Base-by-base conservation (phyloP, 2,888 invertebrate genomes). In the Hirtodrosophila trivittata region DNA sequence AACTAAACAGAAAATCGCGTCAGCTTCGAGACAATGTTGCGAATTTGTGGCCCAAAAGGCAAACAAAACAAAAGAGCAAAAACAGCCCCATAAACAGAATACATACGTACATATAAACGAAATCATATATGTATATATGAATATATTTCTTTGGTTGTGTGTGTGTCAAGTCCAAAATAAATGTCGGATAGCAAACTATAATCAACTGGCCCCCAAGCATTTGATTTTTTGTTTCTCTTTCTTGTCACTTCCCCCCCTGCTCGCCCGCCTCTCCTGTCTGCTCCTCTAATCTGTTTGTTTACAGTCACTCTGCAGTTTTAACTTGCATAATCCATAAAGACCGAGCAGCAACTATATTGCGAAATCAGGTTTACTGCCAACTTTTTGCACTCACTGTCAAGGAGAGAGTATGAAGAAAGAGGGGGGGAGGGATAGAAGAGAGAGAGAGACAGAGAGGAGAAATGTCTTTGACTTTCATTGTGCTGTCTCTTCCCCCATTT, bases 321-420 rank as follows among this genome's bases (percentile, higher is more conserved):
- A 18, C 80, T 84, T 81, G 82, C 85, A 77, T 81, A 85, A 81
- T 75, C 51, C 32, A 21, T 39, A 42, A 64, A 66, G 57, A 41
- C 55, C 65, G 57, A 8, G 8, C 16, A 8, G 12, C 37, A 3
- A 4, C 18, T 26, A n/a, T 21, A 67, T 75, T 63, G 75, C 75
- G 47, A 75, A 73, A 76, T 59, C 75, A 72, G 76, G 75, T 75
- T 73, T 73, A 46, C 41, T 66, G 51, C 52, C 64, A 69, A 65
- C 49, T 46, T 8, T 18, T 10, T 4, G 12, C 38, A 18, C 41
- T 21, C 18, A 18, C 14, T 64, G 45, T 46, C 49, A 47, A 64
- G 54, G 51, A 45, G 26, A 55, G 43, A 30, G 28, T n/a, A 21
- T 32, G 28, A 25, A 28, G 32, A 26, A 13, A 38, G 37, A 4